phyloP scores from a whole-genome alignment of 2,113 vertebrate genomes.

The Piprites chloris region DNA sequence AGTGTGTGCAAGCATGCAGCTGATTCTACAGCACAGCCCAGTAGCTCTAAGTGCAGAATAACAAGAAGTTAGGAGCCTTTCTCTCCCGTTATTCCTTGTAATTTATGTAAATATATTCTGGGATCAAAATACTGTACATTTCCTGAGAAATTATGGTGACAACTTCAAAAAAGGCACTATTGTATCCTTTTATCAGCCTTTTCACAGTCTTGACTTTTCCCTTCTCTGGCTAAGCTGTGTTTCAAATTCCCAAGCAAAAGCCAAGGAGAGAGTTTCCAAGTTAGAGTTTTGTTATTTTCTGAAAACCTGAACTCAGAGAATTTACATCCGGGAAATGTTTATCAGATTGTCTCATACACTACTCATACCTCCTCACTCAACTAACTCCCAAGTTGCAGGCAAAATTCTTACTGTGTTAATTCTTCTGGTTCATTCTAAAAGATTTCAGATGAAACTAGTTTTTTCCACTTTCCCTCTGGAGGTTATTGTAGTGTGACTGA shows the following conservation, averaged over 20 bases:
- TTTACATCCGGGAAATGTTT: neutral
- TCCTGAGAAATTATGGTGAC: constrained; percentile 6
- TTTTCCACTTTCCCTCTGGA: neutral
- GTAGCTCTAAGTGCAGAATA: neutral
- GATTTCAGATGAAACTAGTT: neutral
- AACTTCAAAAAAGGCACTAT: neutral
- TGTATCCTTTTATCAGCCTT: neutral
- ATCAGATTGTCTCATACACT: neutral
- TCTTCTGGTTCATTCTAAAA: neutral
- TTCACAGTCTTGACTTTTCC: neutral
- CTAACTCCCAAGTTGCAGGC: neutral
- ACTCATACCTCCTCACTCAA: neutral
- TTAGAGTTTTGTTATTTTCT: neutral
- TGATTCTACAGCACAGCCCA: neutral
- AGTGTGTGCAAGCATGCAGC: neutral
- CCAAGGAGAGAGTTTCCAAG: neutral
- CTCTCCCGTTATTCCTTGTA: neutral
- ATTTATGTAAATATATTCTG: constrained; percentile 23
- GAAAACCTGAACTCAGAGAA: neutral
- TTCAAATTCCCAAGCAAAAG: constrained; percentile 15
- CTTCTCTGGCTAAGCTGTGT: neutral
- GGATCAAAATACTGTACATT: constrained; percentile 16
- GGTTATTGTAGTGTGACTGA: neutral
- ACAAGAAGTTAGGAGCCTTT: neutral
- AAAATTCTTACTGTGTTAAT: neutral